Base-by-base conservation (phyloP, 2,888 invertebrate genomes). In the Rhamphomyia laevipes region DNA sequence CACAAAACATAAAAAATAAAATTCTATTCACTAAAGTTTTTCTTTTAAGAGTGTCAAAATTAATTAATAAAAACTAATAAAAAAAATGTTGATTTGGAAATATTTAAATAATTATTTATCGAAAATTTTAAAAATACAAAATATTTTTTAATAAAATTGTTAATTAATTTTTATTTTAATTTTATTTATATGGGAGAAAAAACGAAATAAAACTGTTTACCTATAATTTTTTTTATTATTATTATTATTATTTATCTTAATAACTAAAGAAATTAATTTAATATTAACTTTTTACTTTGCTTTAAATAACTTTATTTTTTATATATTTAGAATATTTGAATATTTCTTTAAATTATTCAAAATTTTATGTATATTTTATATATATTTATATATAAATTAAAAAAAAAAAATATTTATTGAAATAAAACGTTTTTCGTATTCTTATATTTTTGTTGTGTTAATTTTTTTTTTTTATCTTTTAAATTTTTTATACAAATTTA, bases 141-240 rank as follows among this genome's bases (percentile, higher is more conserved):
- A n/a, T n/a, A n/a, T n/a, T n/a, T n/a, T n/a, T n/a, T n/a, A 47
- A 45, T 43, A 50, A 50, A 48, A 31, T 48, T 46, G 46, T 57
- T 58, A 52, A 47, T 17, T 55, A 60, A 53, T 63, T 52, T 53
- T n/a, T n/a, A n/a, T n/a, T n/a, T n/a, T n/a, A n/a, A n/a, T n/a
- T 57, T 55, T 57, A 50, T 55, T 42, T 51, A 45, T 35, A 40
- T 40, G 45, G 46, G 13, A 42, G 56, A 35, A 51, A 49, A 49
- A 48, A 50, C 27, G 33, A 3, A 44, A 51, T 55, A 37, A 37
- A 37, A 38, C 11, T 55, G 52, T 58, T 51, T 54, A 46, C 54
- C 48, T 55, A 33, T 51, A 21, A n/a, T n/a, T 27, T 27, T 27
- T 27, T 27, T 27, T 27, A 7, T 27, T 27, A 7, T 27, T 7